Conservation (phyloP, 2,113 vertebrate genomes). For the Oreochromis niloticus region DNA sequence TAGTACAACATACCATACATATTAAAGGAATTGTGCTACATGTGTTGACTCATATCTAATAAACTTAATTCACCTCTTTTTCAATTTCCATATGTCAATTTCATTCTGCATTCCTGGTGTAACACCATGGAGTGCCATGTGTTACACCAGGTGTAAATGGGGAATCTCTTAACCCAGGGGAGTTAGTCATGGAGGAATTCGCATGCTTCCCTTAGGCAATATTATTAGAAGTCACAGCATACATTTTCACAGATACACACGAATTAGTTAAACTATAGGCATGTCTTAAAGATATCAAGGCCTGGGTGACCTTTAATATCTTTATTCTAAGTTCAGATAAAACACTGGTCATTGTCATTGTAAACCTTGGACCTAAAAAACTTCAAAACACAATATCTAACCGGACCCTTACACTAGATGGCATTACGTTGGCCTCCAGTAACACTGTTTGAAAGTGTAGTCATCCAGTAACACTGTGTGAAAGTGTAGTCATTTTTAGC, state of each 20-base stretch:
- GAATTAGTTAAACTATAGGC: background rate
- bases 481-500: background rate
- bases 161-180: background rate
- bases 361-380: background rate
- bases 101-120: too few relatives aligned
- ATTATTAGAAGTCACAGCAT: background rate
- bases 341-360: background rate
- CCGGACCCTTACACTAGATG: background rate
- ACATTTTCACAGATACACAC: background rate
- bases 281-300: background rate
- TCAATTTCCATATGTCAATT: background rate
- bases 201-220: background rate
- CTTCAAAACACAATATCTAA: background rate
- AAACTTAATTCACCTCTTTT: background rate
- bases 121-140: background rate
- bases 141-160: background rate
- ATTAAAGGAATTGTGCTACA: background rate
- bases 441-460: background rate
- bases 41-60: background rate
- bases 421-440: background rate
- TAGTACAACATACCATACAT: background rate
- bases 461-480: background rate
- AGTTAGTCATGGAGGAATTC: background rate
- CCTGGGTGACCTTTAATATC: background rate
- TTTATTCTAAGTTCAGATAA: background rate